These are phyloP conservation scores for Ceratina calcarata DNA, from an alignment of 1,140 invertebrate genomes.

Conservation along the genomic window DNA sequence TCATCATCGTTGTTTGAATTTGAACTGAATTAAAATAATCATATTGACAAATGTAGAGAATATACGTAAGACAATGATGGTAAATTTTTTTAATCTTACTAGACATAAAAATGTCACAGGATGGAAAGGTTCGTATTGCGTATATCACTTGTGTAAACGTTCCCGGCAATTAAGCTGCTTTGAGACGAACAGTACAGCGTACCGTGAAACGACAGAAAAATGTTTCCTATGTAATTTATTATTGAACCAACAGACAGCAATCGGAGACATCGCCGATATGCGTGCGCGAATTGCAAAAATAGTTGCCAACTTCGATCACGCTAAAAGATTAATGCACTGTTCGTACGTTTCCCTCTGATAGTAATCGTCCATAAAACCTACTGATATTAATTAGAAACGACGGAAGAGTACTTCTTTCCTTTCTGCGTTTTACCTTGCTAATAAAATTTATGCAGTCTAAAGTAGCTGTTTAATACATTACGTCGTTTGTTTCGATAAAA, in stretches of 20 bases:
- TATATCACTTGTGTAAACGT: conserved; percentile 14
- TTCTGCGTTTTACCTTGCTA: too few species aligned
- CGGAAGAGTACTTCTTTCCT: too few species aligned
- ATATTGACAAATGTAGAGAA: too few species aligned
- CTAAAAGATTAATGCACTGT: background rate
- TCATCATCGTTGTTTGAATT: background rate
- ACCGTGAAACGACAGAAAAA: conserved; percentile 23
- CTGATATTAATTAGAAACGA: too few species aligned
- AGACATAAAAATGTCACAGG: background rate
- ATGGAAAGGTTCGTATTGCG: background rate
- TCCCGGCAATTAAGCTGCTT: background rate
- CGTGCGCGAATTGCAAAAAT: conserved; percentile 2
- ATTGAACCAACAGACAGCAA: conserved; percentile 39
- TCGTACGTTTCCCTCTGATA: background rate
- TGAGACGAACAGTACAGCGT: background rate
- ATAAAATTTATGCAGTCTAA: too few species aligned
- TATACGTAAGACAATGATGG: too few species aligned
- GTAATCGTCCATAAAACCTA: too few species aligned
- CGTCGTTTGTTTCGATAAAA: too few species aligned
- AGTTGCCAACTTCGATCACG: background rate
- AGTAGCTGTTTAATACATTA: too few species aligned
- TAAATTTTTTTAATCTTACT: too few species aligned
- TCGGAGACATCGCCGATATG: conserved; percentile 25
- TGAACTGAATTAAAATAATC: too few species aligned
- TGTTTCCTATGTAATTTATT: conserved; percentile 45